Conservation (phyloP, 2,113 vertebrate species). For the Haemorhous mexicanus region DNA sequence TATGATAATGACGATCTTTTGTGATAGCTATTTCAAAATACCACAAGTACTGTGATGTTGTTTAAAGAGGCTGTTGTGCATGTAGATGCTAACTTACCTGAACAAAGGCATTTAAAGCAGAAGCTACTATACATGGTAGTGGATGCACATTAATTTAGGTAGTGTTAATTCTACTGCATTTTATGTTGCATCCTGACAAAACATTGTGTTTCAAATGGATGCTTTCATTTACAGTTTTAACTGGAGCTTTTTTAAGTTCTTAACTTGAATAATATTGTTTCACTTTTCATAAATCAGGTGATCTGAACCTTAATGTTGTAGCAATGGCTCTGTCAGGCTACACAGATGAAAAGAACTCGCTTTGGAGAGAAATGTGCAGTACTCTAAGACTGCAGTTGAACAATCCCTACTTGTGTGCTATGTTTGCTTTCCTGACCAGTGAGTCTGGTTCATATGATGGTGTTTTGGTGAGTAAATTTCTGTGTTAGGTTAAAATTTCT, state of each 20-base stretch:
- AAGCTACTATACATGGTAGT: neutral
- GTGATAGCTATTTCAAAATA: neutral
- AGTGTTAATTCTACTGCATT: neutral
- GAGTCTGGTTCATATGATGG: conserved; percentile 91
- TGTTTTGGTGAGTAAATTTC: conserved; percentile 84
- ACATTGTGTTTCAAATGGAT: neutral
- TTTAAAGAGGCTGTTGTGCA: neutral
- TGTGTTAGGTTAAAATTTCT: neutral
- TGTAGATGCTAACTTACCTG: neutral
- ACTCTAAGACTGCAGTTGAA: conserved; percentile 89
- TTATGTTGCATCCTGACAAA: neutral
- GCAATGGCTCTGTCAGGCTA: conserved; percentile 98
- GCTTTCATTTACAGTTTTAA: neutral
- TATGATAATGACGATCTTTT: neutral
- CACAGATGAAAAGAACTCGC: conserved; percentile 93
- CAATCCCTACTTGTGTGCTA: conserved; percentile 93
- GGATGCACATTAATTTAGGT: neutral
- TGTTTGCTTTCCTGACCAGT: conserved; percentile 99
- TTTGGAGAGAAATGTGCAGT: conserved; percentile 99
- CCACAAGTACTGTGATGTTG: neutral
- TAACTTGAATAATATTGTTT: neutral
- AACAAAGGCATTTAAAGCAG: neutral
- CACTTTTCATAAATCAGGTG: conserved; percentile 75
- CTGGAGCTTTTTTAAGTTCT: neutral
- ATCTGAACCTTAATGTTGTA: conserved; percentile 97